These are phyloP conservation scores for Indicator maculatus DNA, from an alignment of 2,113 vertebrate genomes.

Conservation along the genomic window DNA sequence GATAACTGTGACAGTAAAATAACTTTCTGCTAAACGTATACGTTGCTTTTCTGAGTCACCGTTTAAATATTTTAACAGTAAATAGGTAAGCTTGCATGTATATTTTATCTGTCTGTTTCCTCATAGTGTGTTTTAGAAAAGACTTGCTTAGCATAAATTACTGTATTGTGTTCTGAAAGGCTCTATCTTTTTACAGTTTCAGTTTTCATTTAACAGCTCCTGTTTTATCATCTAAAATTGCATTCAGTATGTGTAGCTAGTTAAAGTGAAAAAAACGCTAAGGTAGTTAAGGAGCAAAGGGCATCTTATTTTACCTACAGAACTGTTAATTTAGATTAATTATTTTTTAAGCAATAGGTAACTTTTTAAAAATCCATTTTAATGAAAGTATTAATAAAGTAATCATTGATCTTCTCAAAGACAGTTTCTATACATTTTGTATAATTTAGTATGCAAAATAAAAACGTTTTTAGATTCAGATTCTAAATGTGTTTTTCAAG, in stretches of 20 bases:
- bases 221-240: not conserved
- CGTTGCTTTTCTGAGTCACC: not conserved
- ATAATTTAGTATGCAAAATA: not conserved
- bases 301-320: not conserved
- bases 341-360: not conserved
- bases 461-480: not conserved
- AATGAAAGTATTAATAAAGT: not conserved
- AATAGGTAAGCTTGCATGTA: conserved; percentile 32
- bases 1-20: conserved; percentile 22
- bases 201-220: not conserved
- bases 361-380: not conserved
- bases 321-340: conserved; percentile 19
- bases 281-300: not conserved
- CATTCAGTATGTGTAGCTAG: not conserved
- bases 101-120: conserved; percentile 5
- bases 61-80: conserved; percentile 38
- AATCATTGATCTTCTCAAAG: not conserved
- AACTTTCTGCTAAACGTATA: conserved; percentile 29
- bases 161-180: not conserved
- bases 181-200: not conserved
- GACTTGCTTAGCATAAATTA: not conserved
- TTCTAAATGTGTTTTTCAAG: not conserved
- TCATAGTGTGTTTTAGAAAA: not conserved
- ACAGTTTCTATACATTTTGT: not conserved
- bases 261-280: not conserved